A percentile compares a stretch with the other conserved stretches of the same genome.
phyloP scores from a whole-genome alignment of 2,797 vertebrate species.

The Tapirus indicus region DNA sequence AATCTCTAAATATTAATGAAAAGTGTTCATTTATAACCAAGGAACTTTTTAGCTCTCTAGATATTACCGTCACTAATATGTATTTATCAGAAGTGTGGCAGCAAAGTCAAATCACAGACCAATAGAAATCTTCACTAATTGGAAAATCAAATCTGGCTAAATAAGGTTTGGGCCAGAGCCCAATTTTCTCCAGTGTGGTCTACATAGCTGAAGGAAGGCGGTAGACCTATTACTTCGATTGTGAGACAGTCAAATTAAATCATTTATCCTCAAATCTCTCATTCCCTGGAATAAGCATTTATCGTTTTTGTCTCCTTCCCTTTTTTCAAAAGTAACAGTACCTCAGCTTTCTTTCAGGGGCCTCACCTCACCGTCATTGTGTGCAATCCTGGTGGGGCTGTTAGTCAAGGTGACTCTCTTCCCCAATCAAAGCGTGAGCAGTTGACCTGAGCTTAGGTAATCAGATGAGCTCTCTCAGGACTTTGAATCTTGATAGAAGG shows the following conservation, averaged over 20 bases:
- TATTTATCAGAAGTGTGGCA: conserved; percentile 45
- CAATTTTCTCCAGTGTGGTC: not conserved
- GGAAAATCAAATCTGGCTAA: conserved; percentile 56
- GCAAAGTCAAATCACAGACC: conserved; percentile 44
- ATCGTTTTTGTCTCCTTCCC: not conserved
- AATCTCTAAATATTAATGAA: conserved; percentile 73
- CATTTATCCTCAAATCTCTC: not conserved
- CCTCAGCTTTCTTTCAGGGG: not conserved
- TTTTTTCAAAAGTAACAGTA: not conserved
- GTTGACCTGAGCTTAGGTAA: not conserved
- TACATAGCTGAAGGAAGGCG: not conserved
- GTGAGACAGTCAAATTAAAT: not conserved
- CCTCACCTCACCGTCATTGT: not conserved
- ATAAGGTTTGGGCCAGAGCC: not conserved
- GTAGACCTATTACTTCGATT: not conserved
- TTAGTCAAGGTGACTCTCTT: not conserved
- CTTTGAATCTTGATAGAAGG: not conserved
- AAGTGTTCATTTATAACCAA: conserved; percentile 65
- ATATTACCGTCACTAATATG: conserved; percentile 20
- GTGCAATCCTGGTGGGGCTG: fast-evolving
- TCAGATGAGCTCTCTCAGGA: not conserved
- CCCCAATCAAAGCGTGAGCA: not conserved
- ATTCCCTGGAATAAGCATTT: not conserved
- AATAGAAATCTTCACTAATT: conserved; percentile 41
- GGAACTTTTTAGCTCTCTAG: conserved; percentile 51